These are phyloP conservation scores for Panopea generosa DNA, from an alignment of 2,888 invertebrate genomes.

Conservation along the genomic window DNA sequence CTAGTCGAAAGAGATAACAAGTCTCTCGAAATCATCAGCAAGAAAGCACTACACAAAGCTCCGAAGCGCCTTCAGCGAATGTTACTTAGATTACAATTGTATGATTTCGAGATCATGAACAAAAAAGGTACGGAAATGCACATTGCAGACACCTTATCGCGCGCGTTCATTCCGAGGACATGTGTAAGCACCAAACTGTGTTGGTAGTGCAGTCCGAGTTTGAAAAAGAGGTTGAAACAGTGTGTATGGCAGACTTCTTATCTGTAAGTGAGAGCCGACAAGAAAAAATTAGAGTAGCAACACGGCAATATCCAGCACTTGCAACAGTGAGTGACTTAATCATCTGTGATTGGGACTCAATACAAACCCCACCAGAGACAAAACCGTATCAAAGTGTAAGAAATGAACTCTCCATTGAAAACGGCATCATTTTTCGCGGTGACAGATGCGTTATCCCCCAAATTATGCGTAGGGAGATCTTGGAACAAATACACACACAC, in stretches of 20 bases:
- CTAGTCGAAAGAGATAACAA: slow-evolving; percentile 62
- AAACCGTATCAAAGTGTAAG: background rate
- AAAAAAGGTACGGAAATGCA: slow-evolving; percentile 53
- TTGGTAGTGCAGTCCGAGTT: background rate
- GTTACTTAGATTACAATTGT: slow-evolving; percentile 59
- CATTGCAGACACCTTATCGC: slow-evolving; percentile 54
- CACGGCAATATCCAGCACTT: slow-evolving; percentile 1
- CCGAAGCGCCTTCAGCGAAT: slow-evolving; percentile 65
- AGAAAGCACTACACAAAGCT: slow-evolving; percentile 52
- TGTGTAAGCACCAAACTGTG: background rate
- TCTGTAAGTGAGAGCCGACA: background rate
- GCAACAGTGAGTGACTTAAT: slow-evolving; percentile 1
- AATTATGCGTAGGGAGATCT: slow-evolving; percentile 40
- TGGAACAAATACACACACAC: slow-evolving; percentile 35
- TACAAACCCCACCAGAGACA: background rate
- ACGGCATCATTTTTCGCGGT: slow-evolving; percentile 44
- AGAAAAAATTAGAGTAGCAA: background rate
- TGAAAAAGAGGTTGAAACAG: slow-evolving; percentile 1
- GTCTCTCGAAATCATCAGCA: slow-evolving; percentile 55
- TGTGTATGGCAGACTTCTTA: slow-evolving; percentile 4
- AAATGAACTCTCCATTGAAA: background rate
- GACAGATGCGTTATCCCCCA: slow-evolving; percentile 19
- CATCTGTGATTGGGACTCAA: background rate
- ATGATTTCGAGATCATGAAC: slow-evolving; percentile 48
- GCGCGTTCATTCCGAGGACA: slow-evolving; percentile 42